Percentiles rank a stretch among this genome's conserved stretches.
These are phyloP conservation scores for Tenebrosternarchus preto DNA, from an alignment of 2,113 vertebrate genomes.

Conservation along the genomic window DNA sequence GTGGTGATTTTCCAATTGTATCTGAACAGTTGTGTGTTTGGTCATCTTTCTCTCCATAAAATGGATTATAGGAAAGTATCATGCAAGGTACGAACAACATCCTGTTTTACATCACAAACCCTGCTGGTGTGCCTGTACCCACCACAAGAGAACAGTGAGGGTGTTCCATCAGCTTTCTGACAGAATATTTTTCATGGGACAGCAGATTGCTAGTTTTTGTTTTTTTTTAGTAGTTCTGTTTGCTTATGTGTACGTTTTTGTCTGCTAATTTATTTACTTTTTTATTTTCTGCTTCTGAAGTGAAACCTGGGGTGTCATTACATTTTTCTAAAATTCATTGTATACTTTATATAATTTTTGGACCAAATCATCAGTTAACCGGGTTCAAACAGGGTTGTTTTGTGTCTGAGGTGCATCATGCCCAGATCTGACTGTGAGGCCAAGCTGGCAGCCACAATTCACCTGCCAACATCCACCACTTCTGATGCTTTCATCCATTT, in stretches of 20 bases:
- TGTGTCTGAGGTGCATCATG: constrained; percentile 24
- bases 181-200: constrained; percentile 16
- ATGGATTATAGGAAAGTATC: background rate
- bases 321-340: constrained; percentile 6
- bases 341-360: constrained; percentile 6
- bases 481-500: constrained; percentile 51
- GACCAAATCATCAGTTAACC: constrained; percentile 43
- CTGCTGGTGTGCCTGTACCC: constrained; percentile 14
- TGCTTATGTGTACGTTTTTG: constrained; percentile 63
- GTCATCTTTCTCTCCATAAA: constrained; percentile 33
- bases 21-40: constrained; percentile 37
- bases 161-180: constrained; percentile 21
- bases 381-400: constrained; percentile 50
- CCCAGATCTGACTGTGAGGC: constrained; percentile 14
- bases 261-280: constrained; percentile 53
- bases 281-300: background rate
- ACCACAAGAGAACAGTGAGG: background rate
- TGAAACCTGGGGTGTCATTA: background rate
- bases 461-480: constrained; percentile 23
- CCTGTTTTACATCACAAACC: background rate
- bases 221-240: constrained; percentile 62
- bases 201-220: constrained; percentile 73
- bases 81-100: constrained; percentile 23
- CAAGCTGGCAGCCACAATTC: constrained; percentile 39
- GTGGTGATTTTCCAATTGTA: constrained; percentile 58